These are phyloP conservation scores for Acanthococcus lagerstroemiae DNA, from an alignment of 2,888 invertebrate genomes.

Conservation along the genomic window DNA sequence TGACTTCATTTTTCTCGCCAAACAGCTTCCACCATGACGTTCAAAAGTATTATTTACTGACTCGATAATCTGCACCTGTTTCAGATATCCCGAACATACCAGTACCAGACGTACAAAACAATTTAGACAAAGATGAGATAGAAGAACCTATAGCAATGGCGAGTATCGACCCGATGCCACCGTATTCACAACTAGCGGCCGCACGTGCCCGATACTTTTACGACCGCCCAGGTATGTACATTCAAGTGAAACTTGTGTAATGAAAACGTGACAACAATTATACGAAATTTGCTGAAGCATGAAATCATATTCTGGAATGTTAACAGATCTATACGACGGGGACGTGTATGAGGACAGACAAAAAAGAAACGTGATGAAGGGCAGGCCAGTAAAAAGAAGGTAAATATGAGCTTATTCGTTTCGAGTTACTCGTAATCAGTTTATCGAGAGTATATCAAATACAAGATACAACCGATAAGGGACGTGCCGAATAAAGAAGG, in stretches of 20 bases:
- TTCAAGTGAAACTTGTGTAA: too few species aligned
- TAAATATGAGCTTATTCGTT: not conserved
- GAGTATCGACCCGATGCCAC: constrained; percentile 4
- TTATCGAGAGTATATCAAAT: too few species aligned
- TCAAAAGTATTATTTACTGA: too few species aligned
- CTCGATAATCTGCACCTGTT: too few species aligned
- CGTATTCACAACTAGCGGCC: constrained; percentile 11
- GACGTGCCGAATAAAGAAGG: too few species aligned
- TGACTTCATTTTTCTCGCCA: too few species aligned
- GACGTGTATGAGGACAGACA: constrained; percentile 19
- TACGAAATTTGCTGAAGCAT: too few species aligned
- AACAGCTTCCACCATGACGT: too few species aligned
- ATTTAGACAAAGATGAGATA: constrained; percentile 22
- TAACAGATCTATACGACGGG: constrained; percentile 15
- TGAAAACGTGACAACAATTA: too few species aligned
- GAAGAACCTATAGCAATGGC: constrained; percentile 15
- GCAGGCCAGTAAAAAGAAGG: constrained; percentile 16
- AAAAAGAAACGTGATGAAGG: constrained; percentile 14
- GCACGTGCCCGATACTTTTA: constrained; percentile 1
- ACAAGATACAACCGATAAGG: too few species aligned
- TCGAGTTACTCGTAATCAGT: too few species aligned
- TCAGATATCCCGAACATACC: constrained; percentile 20
- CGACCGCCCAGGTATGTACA: not conserved
- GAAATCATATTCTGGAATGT: too few species aligned
- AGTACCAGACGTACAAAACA: constrained; percentile 22